Evolutionary conservation across 2,797 vertebrate genomes (phyloP), one percentile per base, ranked within the genome.

Genomic region (Sebastiscus tertius): DNA sequence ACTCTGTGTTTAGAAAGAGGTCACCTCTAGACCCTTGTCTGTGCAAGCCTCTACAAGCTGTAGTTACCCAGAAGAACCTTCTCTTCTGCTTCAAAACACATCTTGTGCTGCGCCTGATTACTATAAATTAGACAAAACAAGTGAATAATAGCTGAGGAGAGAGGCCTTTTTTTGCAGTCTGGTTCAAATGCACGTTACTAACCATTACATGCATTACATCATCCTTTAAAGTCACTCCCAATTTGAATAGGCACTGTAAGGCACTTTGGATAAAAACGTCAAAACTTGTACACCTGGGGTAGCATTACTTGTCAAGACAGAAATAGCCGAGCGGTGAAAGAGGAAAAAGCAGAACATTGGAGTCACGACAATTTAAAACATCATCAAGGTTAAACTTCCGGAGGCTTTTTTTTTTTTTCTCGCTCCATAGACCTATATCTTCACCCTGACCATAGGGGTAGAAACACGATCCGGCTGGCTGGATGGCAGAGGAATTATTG

Each of bases 401-500:
- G 33, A 69, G 63, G 13, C 64, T 63, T 24, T 27, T 71, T 72
- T 63, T 36, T 63, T 36, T 63, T 79, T 46, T 84, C 83, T 77
- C 33, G 61, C 52, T 86, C 29, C 29, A 36, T 26, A 64, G 66
- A 76, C 66, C 67, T 34, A 72, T 72, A 80, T 78, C 79, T 79
- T 74, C 46, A 75, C 54, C 54, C 62, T 67, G 60, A 69, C 75
- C 69, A 31, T 58, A 73, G 82, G 81, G 54, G 52, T 14, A 78
- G 79, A 85, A 89, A 88, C 46, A 39, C 42, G 68, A 85, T 73
- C 83, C 18, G 31, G 14, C 54, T 61, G 71, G 62, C 76, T 74
- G 71, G 62, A 67, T 75, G 78, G 67, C 66, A 81, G 82, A 72
- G 34, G 78, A 85, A 76, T 80, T 88, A 87, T 83, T 85, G 79